These are phyloP conservation scores for Sinopyrophorus schimmeli DNA, from an alignment of 2,888 invertebrate genomes.

Conservation along the genomic window DNA sequence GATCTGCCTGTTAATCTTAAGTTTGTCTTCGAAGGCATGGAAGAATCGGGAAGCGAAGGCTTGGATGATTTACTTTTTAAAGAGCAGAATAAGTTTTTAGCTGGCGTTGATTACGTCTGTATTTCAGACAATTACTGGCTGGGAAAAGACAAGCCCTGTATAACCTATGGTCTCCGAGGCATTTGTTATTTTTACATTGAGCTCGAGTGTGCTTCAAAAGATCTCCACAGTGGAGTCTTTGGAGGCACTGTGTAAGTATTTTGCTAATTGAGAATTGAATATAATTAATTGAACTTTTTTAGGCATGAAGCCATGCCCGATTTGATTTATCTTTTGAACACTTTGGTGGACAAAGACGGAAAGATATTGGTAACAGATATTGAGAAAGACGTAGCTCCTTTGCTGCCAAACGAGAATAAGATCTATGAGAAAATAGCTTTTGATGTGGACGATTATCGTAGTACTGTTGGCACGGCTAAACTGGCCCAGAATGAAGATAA, in stretches of 20 bases:
- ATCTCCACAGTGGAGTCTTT: constrained; percentile 94
- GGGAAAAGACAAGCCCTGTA: constrained; percentile 94
- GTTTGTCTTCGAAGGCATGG: constrained; percentile 98
- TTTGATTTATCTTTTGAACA: constrained; percentile 81
- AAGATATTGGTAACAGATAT: constrained; percentile 83
- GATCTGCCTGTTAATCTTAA: constrained; percentile 74
- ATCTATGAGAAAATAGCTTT: constrained; percentile 86
- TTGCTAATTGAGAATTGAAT: too few species aligned
- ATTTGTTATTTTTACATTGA: constrained; percentile 89
- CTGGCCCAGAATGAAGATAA: constrained; percentile 80
- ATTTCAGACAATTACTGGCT: constrained; percentile 99
- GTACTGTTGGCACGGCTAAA: constrained; percentile 69
- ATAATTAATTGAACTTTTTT: too few species aligned
- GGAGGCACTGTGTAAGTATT: constrained; percentile 85
- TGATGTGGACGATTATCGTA: constrained; percentile 75
- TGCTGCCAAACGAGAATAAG: constrained; percentile 70
- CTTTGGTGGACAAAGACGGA: constrained; percentile 84
- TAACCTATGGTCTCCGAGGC: constrained; percentile 95
- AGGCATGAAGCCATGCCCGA: constrained; percentile 89
- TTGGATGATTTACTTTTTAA: constrained; percentile 79
- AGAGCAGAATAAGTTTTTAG: constrained; percentile 77
- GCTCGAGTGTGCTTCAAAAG: constrained; percentile 85
- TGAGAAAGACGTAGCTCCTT: constrained; percentile 76
- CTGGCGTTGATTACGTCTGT: constrained; percentile 89
- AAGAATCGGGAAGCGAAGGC: constrained; percentile 96